These are phyloP conservation scores for Echinops telfairi DNA, from an alignment of 2,113 vertebrate species.

Conservation along the genomic window DNA sequence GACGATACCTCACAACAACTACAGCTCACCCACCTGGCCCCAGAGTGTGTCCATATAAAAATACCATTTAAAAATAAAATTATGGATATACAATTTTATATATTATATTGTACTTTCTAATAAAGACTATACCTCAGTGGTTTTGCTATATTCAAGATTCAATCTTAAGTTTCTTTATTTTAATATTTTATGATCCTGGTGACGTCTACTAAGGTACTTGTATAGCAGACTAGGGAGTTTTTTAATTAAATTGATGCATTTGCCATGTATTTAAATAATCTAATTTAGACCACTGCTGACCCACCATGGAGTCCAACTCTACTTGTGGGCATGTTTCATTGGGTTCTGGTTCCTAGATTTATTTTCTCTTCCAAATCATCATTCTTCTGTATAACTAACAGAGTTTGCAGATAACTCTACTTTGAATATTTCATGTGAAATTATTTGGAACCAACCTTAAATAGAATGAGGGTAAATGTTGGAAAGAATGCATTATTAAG, in stretches of 20 bases:
- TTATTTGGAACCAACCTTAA: neutral
- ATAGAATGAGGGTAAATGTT: neutral
- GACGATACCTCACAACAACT: too few species aligned
- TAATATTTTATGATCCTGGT: neutral
- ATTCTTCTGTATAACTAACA: neutral
- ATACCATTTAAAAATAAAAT: neutral
- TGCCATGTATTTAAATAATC: neutral
- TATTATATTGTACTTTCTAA: neutral
- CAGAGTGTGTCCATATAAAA: neutral
- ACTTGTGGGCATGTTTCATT: neutral
- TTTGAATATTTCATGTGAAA: neutral
- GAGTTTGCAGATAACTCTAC: neutral
- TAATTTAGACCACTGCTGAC: neutral
- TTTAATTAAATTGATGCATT: neutral
- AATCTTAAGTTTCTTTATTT: neutral
- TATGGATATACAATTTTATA: neutral
- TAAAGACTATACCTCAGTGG: neutral
- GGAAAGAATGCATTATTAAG: neutral
- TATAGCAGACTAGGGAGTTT: neutral
- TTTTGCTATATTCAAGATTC: constrained; percentile 28
- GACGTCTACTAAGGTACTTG: neutral
- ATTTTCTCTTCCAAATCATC: neutral
- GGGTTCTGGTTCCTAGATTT: neutral
- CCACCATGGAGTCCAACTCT: neutral
- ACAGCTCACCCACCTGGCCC: neutral